Evolutionary conservation across 2,888 invertebrate species (phyloP).

Genomic region (Tyria jacobaeae): DNA sequence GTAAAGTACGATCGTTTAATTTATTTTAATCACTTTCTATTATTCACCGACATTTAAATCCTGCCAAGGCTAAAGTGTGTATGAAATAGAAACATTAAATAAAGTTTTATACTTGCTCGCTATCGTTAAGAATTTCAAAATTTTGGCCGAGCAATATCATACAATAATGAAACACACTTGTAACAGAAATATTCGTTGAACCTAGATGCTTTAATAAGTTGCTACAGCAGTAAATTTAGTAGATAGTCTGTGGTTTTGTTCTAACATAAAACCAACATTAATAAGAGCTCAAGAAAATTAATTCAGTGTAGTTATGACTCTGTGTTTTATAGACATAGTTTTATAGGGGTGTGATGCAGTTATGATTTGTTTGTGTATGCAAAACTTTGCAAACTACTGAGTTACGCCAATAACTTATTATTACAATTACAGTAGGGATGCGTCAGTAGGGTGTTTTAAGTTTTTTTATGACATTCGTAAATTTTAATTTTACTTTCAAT

Average conservation of each 20-base stretch:
- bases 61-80: neutral
- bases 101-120: too few relatives aligned
- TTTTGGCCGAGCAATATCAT: too few relatives aligned
- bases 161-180: too few relatives aligned
- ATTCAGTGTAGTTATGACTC: constrained; percentile 2
- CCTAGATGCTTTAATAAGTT: neutral
- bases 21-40: neutral
- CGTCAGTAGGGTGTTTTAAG: neutral
- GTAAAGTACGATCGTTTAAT: neutral
- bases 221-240: too few relatives aligned
- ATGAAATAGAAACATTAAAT: too few relatives aligned
- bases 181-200: neutral
- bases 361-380: constrained; percentile 1
- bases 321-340: constrained; percentile 10
- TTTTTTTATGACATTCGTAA: neutral
- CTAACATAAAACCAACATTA: neutral
- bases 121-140: too few relatives aligned
- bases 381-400: neutral
- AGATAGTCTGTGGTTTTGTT: neutral
- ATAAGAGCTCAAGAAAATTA: constrained; percentile 1
- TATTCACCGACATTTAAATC: neutral
- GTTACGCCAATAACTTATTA: neutral
- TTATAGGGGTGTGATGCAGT: constrained; percentile 14
- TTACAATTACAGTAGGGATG: neutral
- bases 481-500: too few relatives aligned